A percentile compares a stretch with the other conserved stretches of the same genome.
Conservation (phyloP, 2,888 invertebrate genomes). For the Pachycephus smyrnensis region DNA sequence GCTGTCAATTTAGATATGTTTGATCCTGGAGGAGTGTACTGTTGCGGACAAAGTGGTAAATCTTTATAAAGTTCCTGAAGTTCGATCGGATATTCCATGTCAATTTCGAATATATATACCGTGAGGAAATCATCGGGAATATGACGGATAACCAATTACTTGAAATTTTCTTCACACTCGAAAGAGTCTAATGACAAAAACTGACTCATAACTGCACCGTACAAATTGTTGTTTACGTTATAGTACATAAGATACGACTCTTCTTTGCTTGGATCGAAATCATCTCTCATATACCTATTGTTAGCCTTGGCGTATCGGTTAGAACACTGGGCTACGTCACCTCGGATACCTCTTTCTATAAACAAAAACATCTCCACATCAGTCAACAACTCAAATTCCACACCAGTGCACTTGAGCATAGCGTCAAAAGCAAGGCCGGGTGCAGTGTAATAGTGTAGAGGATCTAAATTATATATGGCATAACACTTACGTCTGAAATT, state of each 20-base stretch:
- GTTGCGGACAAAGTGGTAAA: too few relatives aligned
- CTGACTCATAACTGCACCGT: conserved; percentile 32
- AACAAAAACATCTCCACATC: conserved; percentile 43
- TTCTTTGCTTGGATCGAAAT: conserved; percentile 25
- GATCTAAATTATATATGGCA: conserved; percentile 50
- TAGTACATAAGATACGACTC: conserved; percentile 32
- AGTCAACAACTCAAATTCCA: conserved; percentile 44
- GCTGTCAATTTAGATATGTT: too few relatives aligned
- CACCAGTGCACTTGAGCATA: conserved; percentile 32
- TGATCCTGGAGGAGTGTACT: too few relatives aligned
- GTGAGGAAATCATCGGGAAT: conserved; percentile 15
- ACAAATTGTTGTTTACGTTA: conserved; percentile 37
- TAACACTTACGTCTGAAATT: conserved; percentile 45
- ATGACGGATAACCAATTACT: conserved; percentile 1
- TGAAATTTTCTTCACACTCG: conserved; percentile 28
- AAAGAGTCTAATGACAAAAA: conserved; percentile 41
- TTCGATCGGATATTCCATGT: conserved; percentile 52
- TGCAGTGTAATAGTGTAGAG: conserved; percentile 51
- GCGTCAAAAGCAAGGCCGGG: conserved; percentile 51
- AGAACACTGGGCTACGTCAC: too few relatives aligned
- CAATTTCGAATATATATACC: conserved; percentile 55
- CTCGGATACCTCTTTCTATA: too few relatives aligned
- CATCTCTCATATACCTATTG: neutral
- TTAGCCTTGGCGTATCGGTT: conserved; percentile 26
- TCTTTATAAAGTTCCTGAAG: too few relatives aligned